Conservation (phyloP, 2,797 vertebrate genomes). For the Ibycter americanus region DNA sequence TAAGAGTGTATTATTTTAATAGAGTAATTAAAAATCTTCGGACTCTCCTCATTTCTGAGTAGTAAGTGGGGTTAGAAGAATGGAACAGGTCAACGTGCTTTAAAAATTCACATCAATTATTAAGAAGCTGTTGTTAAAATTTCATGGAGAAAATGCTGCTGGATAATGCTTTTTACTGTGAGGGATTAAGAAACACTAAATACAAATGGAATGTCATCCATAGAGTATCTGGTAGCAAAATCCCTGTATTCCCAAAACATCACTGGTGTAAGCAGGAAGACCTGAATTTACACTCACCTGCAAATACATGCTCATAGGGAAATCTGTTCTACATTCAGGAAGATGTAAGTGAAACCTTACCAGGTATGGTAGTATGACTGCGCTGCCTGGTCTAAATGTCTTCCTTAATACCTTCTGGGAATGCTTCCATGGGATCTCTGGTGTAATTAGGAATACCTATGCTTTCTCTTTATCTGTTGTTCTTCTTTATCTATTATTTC, state of each 20-base stretch:
- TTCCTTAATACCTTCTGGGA: not conserved
- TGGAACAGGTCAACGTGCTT: not conserved
- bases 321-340: not conserved
- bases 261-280: not conserved
- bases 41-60: not conserved
- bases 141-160: not conserved
- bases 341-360: not conserved
- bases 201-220: not conserved
- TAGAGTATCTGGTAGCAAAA: not conserved
- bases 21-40: not conserved
- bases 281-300: not conserved
- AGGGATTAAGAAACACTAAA: not conserved
- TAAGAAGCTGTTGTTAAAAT: not conserved
- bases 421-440: not conserved
- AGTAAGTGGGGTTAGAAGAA: not conserved
- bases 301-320: not conserved
- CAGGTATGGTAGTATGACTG: not conserved
- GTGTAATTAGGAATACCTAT: not conserved
- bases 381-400: not conserved
- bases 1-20: not conserved
- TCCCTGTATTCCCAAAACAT: not conserved
- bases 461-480: not conserved
- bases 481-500: not conserved
- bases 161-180: not conserved
- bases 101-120: not conserved